Evolutionary conservation across 2,888 invertebrate species (phyloP).

Genomic region (Plagodis dolabraria): DNA sequence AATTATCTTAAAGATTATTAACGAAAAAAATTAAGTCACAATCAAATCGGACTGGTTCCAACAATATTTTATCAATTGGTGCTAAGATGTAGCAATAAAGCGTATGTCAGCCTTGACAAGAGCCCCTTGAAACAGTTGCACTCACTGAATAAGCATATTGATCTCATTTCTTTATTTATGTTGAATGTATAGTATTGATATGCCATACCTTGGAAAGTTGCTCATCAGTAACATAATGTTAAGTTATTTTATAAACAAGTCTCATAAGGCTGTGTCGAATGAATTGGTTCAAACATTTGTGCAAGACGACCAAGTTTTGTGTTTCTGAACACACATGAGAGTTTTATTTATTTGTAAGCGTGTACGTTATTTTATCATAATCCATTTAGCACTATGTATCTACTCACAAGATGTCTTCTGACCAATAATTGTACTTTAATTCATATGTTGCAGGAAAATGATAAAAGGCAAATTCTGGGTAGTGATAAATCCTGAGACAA

Average conservation of each 20-base stretch:
- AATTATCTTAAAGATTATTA: slow-evolving; percentile 22
- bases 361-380: slow-evolving; percentile 21
- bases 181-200: slow-evolving; percentile 70
- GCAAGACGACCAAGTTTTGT: slow-evolving; percentile 39
- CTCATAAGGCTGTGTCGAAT: slow-evolving; percentile 61
- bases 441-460: too few species aligned
- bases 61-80: slow-evolving; percentile 30
- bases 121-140: slow-evolving; percentile 30
- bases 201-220: slow-evolving; percentile 72
- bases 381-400: slow-evolving; percentile 20
- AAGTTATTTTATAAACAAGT: slow-evolving; percentile 56
- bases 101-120: slow-evolving; percentile 22
- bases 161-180: slow-evolving; percentile 79
- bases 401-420: slow-evolving; percentile 11
- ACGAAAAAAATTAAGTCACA: slow-evolving; percentile 16
- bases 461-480: too few species aligned
- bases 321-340: slow-evolving; percentile 14
- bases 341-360: slow-evolving; percentile 40
- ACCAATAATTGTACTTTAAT: not conserved
- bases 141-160: slow-evolving; percentile 62
- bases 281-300: slow-evolving; percentile 46
- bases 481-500: too few species aligned
- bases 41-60: slow-evolving; percentile 26
- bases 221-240: slow-evolving; percentile 66
- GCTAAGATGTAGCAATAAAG: slow-evolving; percentile 28